These are phyloP conservation scores for Pyrocephalus nanus DNA, from an alignment of 2,797 vertebrate genomes.

Conservation along the genomic window DNA sequence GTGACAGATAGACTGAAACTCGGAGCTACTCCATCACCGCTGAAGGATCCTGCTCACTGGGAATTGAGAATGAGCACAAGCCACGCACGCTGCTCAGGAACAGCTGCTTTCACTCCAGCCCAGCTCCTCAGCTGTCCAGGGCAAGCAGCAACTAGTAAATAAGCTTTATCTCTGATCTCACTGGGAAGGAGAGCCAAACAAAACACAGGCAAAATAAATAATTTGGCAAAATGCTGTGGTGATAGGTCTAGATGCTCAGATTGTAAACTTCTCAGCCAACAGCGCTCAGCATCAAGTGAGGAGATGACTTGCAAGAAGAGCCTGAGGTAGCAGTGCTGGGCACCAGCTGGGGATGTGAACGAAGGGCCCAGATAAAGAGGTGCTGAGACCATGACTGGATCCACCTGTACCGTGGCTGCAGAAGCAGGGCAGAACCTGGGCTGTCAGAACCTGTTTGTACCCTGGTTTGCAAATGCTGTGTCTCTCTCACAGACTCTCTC, in stretches of 20 bases:
- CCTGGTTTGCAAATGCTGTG: not conserved
- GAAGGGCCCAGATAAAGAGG: not conserved
- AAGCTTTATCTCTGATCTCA: conserved; percentile 16
- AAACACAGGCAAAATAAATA: conserved; percentile 38
- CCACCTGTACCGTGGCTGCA: accelerated
- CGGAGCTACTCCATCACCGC: conserved; percentile 77
- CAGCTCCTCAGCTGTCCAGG: conserved; percentile 13
- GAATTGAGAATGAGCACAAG: conserved; percentile 53
- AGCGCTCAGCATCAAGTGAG: accelerated
- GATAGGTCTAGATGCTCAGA: conserved; percentile 1
- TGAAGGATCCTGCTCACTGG: conserved; percentile 62
- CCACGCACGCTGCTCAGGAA: conserved; percentile 2
- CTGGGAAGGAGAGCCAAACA: not conserved
- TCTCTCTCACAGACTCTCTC: not conserved
- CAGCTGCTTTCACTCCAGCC: conserved; percentile 62
- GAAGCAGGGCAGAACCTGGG: not conserved
- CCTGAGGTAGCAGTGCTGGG: not conserved
- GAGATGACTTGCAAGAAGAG: not conserved
- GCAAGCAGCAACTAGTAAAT: conserved; percentile 50
- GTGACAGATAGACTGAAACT: conserved; percentile 82
- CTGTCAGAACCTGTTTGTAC: not conserved
- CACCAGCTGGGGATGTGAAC: not conserved
- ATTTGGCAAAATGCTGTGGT: conserved; percentile 9
- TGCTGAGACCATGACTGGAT: not conserved
- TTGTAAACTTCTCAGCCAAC: not conserved